A percentile compares a stretch with the other conserved stretches of the same genome.
Conservation (phyloP, 1,140 invertebrate genomes). For the Metaphire vulgaris region DNA sequence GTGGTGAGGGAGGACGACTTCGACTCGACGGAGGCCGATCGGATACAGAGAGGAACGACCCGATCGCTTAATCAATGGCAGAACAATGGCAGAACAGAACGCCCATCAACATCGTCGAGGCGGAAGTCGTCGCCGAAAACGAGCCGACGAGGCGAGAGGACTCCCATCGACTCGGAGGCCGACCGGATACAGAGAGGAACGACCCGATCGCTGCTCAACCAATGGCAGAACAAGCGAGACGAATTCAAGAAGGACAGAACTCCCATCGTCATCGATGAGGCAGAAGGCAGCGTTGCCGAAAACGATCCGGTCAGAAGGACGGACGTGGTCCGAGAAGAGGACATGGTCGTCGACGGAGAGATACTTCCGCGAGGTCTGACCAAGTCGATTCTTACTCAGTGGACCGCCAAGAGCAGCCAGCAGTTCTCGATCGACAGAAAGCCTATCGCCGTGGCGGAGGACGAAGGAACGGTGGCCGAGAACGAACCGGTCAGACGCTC, state of each 20-base stretch:
- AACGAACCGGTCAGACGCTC: slow-evolving; percentile 9
- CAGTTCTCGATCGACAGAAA: not conserved
- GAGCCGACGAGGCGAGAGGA: slow-evolving; percentile 17
- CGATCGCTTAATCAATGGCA: slow-evolving; percentile 10
- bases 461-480: slow-evolving; percentile 9
- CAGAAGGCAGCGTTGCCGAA: slow-evolving; percentile 23
- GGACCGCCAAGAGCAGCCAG: not conserved
- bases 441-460: slow-evolving; percentile 2
- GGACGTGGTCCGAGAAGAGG: slow-evolving; percentile 24
- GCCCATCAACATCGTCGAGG: slow-evolving; percentile 2
- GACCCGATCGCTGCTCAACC: slow-evolving; percentile 8
- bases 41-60: not conserved
- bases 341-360: slow-evolving; percentile 6
- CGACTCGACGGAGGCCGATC: not conserved
- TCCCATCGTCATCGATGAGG: not conserved
- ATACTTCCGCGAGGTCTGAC: slow-evolving; percentile 6
- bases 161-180: slow-evolving; percentile 1
- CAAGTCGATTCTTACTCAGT: slow-evolving; percentile 9
- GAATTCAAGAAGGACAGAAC: not conserved
- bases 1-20: slow-evolving; percentile 13
- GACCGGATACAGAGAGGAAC: slow-evolving; percentile 2
- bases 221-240: slow-evolving; percentile 23
- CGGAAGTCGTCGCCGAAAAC: slow-evolving; percentile 22
- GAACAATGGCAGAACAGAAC: slow-evolving; percentile 1
- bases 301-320: slow-evolving; percentile 21